Conservation (phyloP, 2,797 vertebrate genomes). For the Bucorvus abyssinicus region DNA sequence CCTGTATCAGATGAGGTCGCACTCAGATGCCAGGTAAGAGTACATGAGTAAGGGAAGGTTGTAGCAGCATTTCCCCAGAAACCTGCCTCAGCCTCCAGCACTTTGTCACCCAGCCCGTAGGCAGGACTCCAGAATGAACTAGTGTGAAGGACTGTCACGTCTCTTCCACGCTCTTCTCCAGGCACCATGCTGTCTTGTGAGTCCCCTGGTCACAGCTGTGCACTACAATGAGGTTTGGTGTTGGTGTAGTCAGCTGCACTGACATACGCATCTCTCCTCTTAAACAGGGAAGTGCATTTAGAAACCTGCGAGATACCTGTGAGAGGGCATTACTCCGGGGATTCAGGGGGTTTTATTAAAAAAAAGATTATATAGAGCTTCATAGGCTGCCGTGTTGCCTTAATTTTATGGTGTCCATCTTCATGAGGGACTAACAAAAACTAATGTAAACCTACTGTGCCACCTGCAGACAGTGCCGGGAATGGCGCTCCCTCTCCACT, state of each 20-base stretch:
- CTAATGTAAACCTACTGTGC: neutral
- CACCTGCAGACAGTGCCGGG: constrained; percentile 26
- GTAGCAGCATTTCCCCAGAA: neutral
- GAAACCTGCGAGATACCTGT: neutral
- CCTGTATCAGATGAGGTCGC: neutral
- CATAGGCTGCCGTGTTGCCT: neutral
- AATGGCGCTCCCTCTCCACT: neutral
- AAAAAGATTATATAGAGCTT: neutral
- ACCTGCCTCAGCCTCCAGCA: neutral
- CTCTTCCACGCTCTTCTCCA: neutral
- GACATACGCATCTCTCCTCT: neutral
- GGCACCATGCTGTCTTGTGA: neutral
- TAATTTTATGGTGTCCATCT: neutral
- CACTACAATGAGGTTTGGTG: neutral
- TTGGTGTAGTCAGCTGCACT: neutral
- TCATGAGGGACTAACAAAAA: neutral
- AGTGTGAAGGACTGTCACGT: neutral
- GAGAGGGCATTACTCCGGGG: neutral
- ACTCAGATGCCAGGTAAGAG: neutral
- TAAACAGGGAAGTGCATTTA: neutral
- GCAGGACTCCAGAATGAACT: neutral
- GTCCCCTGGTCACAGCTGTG: neutral
- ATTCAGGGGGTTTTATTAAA: neutral
- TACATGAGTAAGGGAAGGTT: neutral
- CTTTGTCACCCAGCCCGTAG: neutral